phyloP scores from a whole-genome alignment of 2,888 invertebrate species.

The Meiosimyza platycephala region DNA sequence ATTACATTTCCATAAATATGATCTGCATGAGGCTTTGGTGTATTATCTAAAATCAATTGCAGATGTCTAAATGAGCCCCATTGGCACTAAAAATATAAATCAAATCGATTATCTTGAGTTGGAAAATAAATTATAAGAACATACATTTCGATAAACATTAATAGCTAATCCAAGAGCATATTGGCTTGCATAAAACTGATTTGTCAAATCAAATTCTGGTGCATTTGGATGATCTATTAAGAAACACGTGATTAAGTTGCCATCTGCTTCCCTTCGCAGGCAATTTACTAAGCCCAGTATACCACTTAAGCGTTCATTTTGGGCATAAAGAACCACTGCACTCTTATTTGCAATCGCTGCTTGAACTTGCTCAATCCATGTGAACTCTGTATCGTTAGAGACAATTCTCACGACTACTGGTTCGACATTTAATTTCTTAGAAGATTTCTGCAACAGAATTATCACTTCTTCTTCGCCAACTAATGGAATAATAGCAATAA shows the following conservation, averaged over 20 bases:
- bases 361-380: constrained; percentile 61
- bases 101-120: background rate
- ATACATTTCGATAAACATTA: constrained; percentile 77
- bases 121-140: constrained; percentile 36
- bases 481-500: constrained; percentile 56
- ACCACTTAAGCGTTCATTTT: constrained; percentile 79
- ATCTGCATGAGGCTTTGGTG: constrained; percentile 66
- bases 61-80: constrained; percentile 90
- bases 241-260: constrained; percentile 73
- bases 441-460: constrained; percentile 57
- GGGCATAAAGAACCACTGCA: constrained; percentile 73
- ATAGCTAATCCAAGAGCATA: constrained; percentile 79
- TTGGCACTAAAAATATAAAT: constrained; percentile 54
- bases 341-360: constrained; percentile 53
- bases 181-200: constrained; percentile 76
- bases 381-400: constrained; percentile 53
- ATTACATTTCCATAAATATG: constrained; percentile 83
- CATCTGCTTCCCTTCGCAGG: constrained; percentile 82
- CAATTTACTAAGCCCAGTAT: constrained; percentile 91
- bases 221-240: constrained; percentile 75
- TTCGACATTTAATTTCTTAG: constrained; percentile 46
- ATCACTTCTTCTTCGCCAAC: constrained; percentile 58
- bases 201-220: constrained; percentile 74
- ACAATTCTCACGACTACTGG: constrained; percentile 55
- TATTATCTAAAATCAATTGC: constrained; percentile 68